Evolutionary conservation across 1,140 invertebrate species (phyloP).

Genomic region (Tetramorium parvispinum): DNA sequence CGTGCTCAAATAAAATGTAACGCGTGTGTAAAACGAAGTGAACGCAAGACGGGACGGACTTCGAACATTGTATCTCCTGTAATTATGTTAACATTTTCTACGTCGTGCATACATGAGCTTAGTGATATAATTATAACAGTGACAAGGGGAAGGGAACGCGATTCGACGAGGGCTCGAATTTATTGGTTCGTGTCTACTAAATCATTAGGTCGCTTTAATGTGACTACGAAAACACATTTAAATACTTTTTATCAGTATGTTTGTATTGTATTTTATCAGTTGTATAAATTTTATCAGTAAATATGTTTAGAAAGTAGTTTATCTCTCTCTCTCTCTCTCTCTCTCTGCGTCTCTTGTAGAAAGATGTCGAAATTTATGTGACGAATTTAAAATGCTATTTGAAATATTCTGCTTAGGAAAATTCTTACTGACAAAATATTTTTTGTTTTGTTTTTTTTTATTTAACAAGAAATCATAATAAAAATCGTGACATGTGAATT

Average conservation of each 20-base stretch:
- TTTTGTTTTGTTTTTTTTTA: background rate
- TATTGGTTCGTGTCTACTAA: conserved; percentile 76
- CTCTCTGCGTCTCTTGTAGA: too few relatives aligned
- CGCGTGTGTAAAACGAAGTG: background rate
- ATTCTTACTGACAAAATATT: background rate
- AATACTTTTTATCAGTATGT: conserved; percentile 78
- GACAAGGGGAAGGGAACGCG: conserved; percentile 19
- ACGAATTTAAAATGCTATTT: background rate
- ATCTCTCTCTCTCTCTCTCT: too few relatives aligned
- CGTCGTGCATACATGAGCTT: background rate
- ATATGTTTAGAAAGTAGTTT: background rate
- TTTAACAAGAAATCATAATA: background rate
- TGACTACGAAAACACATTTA: conserved; percentile 54
- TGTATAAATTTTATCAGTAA: conserved; percentile 78
- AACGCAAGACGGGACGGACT: background rate
- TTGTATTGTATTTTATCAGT: too few relatives aligned
- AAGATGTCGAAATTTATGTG: background rate
- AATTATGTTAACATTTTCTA: conserved; percentile 40
- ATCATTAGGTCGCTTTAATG: conserved; percentile 77
- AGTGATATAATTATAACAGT: conserved; percentile 40
- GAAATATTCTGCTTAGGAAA: background rate
- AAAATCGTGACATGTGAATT: background rate
- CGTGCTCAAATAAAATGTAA: background rate
- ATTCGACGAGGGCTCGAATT: conserved; percentile 70
- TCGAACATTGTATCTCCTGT: conserved; percentile 10